Evolutionary conservation across 1,140 invertebrate genomes (phyloP).

Genomic region (Drosophila lacteicornis): DNA sequence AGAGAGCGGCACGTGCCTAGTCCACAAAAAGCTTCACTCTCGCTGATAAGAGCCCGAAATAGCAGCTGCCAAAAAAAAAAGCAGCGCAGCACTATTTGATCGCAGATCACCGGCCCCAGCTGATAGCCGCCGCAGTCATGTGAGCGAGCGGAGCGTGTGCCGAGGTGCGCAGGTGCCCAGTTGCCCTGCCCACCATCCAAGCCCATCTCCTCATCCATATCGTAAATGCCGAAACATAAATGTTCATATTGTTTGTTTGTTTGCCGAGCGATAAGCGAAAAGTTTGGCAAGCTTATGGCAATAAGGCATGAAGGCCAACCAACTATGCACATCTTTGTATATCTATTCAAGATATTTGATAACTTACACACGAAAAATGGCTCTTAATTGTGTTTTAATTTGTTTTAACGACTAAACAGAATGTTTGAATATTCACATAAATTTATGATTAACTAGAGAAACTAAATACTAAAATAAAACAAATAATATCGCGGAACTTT

Average conservation of each 20-base stretch:
- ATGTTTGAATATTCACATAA: too few species aligned
- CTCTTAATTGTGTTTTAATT: not conserved
- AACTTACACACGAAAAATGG: not conserved
- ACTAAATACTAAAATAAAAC: too few species aligned
- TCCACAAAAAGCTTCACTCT: conserved; percentile 15
- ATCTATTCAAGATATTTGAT: not conserved
- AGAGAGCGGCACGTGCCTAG: conserved; percentile 55
- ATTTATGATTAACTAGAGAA: too few species aligned
- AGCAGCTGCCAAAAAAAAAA: conserved; percentile 20
- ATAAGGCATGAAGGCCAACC: conserved; percentile 1
- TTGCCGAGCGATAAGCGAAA: conserved; percentile 37
- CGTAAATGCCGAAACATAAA: conserved; percentile 60
- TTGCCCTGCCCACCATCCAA: not conserved
- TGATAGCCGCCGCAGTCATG: conserved; percentile 44
- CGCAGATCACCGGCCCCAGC: conserved; percentile 36
- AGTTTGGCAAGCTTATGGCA: conserved; percentile 27
- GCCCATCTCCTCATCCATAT: conserved; percentile 22
- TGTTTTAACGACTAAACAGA: not conserved
- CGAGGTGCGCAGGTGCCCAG: conserved; percentile 2
- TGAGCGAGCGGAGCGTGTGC: conserved; percentile 35
- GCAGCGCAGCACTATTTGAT: conserved; percentile 39
- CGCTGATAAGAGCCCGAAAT: conserved; percentile 36
- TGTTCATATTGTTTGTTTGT: conserved; percentile 59
- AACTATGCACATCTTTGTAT: not conserved
- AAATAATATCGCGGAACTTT: not conserved